These are phyloP conservation scores for Aethes cnicana DNA, from an alignment of 2,888 invertebrate genomes.

Conservation along the genomic window DNA sequence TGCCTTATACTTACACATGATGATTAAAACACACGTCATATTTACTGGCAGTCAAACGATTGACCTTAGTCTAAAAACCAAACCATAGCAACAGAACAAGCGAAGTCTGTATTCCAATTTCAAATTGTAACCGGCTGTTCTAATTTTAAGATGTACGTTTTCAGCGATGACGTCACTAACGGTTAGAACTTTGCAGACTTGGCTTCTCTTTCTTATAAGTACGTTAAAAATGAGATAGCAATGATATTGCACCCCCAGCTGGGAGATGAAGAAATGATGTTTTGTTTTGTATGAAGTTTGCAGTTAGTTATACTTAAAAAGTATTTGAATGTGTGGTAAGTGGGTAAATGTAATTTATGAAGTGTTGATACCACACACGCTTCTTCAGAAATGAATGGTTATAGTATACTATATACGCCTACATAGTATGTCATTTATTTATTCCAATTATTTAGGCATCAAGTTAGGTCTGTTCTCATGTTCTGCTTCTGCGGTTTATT, in stretches of 20 bases:
- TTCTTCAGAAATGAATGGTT: too few species aligned
- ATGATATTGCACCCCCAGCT: slow-evolving; percentile 4
- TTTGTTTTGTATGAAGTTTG: slow-evolving; percentile 1
- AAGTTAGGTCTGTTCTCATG: background rate
- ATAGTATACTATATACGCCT: too few species aligned
- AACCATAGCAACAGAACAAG: slow-evolving; percentile 16
- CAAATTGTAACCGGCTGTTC: slow-evolving; percentile 24
- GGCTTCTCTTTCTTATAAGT: background rate
- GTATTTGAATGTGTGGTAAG: slow-evolving; percentile 1
- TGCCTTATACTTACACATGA: too few species aligned
- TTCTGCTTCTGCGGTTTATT: background rate
- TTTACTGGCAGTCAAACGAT: background rate
- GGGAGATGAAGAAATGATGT: background rate
- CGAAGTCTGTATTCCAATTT: slow-evolving; percentile 23
- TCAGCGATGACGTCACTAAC: slow-evolving; percentile 32
- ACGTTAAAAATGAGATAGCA: background rate
- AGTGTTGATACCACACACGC: too few species aligned
- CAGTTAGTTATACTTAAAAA: too few species aligned
- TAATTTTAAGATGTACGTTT: slow-evolving; percentile 26
- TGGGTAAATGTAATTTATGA: too few species aligned
- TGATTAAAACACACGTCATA: too few species aligned
- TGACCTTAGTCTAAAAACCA: background rate
- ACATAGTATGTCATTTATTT: slow-evolving; percentile 19
- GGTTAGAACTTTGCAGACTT: slow-evolving; percentile 17
- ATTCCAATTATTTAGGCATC: background rate